These are phyloP conservation scores for Trichomalopsis sarcophagae DNA, from an alignment of 1,140 invertebrate genomes.

Conservation along the genomic window DNA sequence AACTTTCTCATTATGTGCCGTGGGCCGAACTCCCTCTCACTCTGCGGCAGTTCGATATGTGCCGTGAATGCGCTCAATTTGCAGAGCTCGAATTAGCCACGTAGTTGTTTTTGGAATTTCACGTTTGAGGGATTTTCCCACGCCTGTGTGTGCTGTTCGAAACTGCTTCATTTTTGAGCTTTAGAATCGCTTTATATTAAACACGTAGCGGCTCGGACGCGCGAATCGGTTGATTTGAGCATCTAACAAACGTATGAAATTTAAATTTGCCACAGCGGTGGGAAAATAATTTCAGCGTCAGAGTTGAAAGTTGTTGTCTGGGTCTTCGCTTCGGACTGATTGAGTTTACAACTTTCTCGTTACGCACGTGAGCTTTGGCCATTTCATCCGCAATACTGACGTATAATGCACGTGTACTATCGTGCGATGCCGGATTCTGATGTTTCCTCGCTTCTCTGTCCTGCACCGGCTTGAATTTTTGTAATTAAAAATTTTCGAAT, in stretches of 20 bases:
- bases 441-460: not conserved
- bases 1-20: not conserved
- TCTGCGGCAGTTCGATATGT: not conserved
- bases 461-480: not conserved
- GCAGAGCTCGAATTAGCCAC: not conserved
- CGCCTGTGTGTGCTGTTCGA: no score
- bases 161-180: no score
- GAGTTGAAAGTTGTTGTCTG: no score
- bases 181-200: no score
- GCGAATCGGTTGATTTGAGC: no score
- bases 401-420: not conserved
- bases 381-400: not conserved
- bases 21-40: not conserved
- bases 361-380: not conserved
- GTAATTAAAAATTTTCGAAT: no score
- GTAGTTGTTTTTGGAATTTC: not conserved
- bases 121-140: not conserved
- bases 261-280: no score
- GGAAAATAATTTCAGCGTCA: no score
- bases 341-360: constrained; percentile 22
- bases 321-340: not conserved
- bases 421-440: not conserved
- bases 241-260: no score
- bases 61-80: not conserved
- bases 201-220: no score